A percentile compares a stretch with the other conserved stretches of the same genome.
Evolutionary conservation across 2,797 vertebrate genomes (phyloP).

Genomic region (Leptodactylus fallax): DNA sequence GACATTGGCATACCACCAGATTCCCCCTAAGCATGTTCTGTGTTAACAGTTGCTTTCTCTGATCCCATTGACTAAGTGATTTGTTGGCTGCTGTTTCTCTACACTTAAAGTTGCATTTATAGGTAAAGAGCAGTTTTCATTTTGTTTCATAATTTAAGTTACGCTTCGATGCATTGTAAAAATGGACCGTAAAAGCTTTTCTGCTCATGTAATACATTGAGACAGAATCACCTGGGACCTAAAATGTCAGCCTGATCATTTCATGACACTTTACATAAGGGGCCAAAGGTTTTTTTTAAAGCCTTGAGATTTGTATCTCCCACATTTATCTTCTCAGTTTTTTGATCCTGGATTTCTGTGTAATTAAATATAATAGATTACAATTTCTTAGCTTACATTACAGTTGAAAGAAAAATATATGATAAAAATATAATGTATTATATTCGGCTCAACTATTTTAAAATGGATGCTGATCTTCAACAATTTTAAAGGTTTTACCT

Average conservation of each 20-base stretch:
- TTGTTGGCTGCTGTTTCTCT: slow-evolving; percentile 55
- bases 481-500: neutral
- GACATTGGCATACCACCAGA: slow-evolving; percentile 46
- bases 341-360: neutral
- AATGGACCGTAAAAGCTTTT: slow-evolving; percentile 38
- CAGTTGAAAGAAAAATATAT: neutral
- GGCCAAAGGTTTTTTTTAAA: neutral
- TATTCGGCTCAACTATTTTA: neutral
- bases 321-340: neutral
- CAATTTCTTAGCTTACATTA: neutral
- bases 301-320: neutral
- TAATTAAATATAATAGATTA: neutral
- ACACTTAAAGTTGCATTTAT: slow-evolving; percentile 39
- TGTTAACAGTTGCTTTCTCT: slow-evolving; percentile 58
- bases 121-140: slow-evolving; percentile 37
- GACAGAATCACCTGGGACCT: neutral
- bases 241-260: slow-evolving; percentile 30
- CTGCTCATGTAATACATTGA: slow-evolving; percentile 12
- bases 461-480: neutral
- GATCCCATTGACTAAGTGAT: slow-evolving; percentile 58
- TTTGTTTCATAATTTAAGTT: slow-evolving; percentile 54
- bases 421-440: neutral
- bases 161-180: slow-evolving; percentile 50
- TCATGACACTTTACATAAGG: slow-evolving; percentile 8
- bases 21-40: slow-evolving; percentile 22